Evolutionary conservation across 2,797 vertebrate genomes (phyloP).

Genomic region (Syngnathus rostellatus): DNA sequence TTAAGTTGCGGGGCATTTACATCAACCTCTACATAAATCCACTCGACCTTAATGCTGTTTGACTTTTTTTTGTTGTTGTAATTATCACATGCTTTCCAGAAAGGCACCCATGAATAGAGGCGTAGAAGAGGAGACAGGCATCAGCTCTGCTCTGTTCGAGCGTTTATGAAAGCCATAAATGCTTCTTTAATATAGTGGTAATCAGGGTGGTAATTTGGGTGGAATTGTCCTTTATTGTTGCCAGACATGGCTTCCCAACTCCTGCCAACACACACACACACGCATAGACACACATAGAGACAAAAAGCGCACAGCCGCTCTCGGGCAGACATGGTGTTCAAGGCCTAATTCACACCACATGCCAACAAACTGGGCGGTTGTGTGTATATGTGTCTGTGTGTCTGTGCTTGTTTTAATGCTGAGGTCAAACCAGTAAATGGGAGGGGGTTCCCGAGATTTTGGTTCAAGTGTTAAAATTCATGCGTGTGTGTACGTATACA

Average conservation of each 20-base stretch:
- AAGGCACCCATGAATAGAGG: conserved; percentile 29
- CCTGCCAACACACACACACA: conserved; percentile 57
- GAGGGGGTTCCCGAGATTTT: conserved; percentile 51
- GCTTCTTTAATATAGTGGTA: conserved; percentile 73
- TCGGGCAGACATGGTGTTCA: conserved; percentile 61
- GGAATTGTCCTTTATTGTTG: conserved; percentile 75
- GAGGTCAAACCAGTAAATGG: conserved; percentile 66
- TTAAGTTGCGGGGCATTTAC: conserved; percentile 9
- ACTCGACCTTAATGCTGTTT: conserved; percentile 2
- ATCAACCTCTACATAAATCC: conserved; percentile 9
- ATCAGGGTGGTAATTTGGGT: conserved; percentile 73
- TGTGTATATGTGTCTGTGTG: conserved; percentile 36
- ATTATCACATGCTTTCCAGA: conserved; percentile 13
- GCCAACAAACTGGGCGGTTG: conserved; percentile 65
- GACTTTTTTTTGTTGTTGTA: conserved; percentile 1
- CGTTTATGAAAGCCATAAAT: conserved; percentile 74
- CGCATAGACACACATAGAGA: conserved; percentile 27
- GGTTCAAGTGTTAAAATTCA: conserved; percentile 50
- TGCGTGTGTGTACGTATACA: conserved; percentile 22
- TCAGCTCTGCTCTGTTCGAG: conserved; percentile 62
- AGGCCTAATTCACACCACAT: conserved; percentile 74
- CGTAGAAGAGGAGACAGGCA: conserved; percentile 62
- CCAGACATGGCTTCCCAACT: conserved; percentile 64
- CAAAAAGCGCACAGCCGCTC: conserved; percentile 35
- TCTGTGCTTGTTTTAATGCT: conserved; percentile 52